phyloP scores from a whole-genome alignment of 2,113 vertebrate species.

The cat (Felis catus) region DNA sequence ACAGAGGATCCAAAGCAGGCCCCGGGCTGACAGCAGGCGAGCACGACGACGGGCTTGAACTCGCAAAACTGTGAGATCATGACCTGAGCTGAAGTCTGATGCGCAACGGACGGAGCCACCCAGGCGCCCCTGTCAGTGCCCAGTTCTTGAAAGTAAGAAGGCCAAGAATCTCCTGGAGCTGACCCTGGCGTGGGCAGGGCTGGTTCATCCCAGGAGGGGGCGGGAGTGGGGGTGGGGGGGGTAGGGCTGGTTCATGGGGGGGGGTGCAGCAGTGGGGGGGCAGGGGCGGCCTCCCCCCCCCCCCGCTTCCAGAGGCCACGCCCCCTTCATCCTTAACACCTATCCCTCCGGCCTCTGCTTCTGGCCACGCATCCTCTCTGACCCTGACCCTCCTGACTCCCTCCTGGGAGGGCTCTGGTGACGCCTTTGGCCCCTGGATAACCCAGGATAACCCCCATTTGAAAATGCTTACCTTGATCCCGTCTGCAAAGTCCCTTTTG shows the following conservation, averaged over 20 bases:
- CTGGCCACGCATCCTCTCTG: not conserved
- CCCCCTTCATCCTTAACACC: too few relatives aligned
- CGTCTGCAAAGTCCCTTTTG: not conserved
- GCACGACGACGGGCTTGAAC: too few relatives aligned
- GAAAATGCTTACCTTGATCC: not conserved
- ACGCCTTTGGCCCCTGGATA: rapidly evolving
- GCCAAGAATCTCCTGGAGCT: not conserved
- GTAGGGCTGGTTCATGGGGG: too few relatives aligned
- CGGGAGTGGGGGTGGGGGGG: too few relatives aligned
- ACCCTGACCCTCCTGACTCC: not conserved
- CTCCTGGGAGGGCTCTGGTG: not conserved
- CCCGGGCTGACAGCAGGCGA: too few relatives aligned
- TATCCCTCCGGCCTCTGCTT: not conserved
- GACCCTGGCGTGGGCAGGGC: not conserved
- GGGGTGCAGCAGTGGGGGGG: too few relatives aligned
- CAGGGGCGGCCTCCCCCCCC: too few relatives aligned
- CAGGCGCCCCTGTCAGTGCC: too few relatives aligned
- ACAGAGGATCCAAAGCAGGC: too few relatives aligned
- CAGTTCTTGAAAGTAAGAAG: not conserved
- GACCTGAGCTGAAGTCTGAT: too few relatives aligned
- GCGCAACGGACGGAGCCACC: rapidly evolving
- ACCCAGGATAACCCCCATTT: not conserved
- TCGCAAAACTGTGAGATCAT: too few relatives aligned
- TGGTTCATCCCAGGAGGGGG: too few relatives aligned
- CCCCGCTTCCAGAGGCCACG: not conserved